Evolutionary conservation across 2,113 vertebrate species (phyloP).

Genomic region (Sialia sialis): DNA sequence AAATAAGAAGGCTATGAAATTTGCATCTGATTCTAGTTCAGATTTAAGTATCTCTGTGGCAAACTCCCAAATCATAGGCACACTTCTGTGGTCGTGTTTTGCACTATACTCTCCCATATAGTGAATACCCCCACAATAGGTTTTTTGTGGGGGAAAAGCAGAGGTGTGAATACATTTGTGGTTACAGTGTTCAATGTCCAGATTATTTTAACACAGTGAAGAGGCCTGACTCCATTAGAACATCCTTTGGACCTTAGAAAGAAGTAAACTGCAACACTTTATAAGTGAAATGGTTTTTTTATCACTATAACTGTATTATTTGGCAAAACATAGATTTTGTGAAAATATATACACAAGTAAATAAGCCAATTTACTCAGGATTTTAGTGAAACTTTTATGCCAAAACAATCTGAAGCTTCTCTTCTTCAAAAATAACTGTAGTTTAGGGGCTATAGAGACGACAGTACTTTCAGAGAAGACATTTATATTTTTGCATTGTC

Average conservation of each 20-base stretch:
- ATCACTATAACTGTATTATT: not conserved
- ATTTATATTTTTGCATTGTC: not conserved
- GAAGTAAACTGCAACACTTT: not conserved
- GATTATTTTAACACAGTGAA: not conserved
- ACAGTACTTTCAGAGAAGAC: not conserved
- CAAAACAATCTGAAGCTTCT: not conserved
- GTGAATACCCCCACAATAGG: not conserved
- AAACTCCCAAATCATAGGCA: not conserved
- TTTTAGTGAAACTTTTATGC: not conserved
- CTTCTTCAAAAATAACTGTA: not conserved
- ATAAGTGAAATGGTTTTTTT: not conserved
- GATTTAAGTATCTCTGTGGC: not conserved
- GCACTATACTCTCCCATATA: not conserved
- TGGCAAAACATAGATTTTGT: not conserved
- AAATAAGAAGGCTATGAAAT: not conserved
- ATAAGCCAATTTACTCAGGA: not conserved
- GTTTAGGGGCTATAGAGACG: not conserved
- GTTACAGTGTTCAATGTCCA: not conserved
- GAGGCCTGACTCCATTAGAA: not conserved
- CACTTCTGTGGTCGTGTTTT: not conserved
- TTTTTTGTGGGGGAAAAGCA: not conserved
- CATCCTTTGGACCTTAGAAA: not conserved
- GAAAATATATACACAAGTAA: not conserved
- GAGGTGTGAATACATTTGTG: not conserved
- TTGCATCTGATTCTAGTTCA: not conserved